Evolutionary conservation across 1,140 invertebrate species (phyloP), one percentile per base, ranked within the genome.

Genomic region (Eriocheir sinensis): DNA sequence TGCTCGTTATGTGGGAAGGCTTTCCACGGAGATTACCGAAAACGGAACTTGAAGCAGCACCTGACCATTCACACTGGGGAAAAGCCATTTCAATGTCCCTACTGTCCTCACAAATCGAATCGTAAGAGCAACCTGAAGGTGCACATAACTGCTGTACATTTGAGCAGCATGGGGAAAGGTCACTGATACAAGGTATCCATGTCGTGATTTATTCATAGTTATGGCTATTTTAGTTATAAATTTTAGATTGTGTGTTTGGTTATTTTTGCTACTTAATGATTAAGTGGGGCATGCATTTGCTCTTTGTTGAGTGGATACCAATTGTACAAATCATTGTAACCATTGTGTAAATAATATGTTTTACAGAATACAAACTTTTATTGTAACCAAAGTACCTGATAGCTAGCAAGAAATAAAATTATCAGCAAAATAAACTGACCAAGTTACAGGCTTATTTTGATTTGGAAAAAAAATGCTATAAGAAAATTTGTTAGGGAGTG

Each of bases 61-160:
- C 97, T 99, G 96, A 97, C 98, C 27, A 98, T 98, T 27, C 99
- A 99, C 97, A 99, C 98, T 96, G 98, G 98, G 93, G 98, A 99
- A 97, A 97, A 98, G 95, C 98, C 98, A 17, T 99, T 99, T 97
- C 97, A 98, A 95, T 99, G 98, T 97, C 97, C 98, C 89, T 97
- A 98, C 93, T 99, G 98, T 96, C 93, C 94, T 53, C 95, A 96
- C 93, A 95, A 95, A 83, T 95, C 95, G 9, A 96, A 96, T 93
- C 98, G 98, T 92, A 99, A 99, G 96, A 98, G 98, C 80, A 99
- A 99, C 97, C 89, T 96, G 72, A 96, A 96, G 83, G 93, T 96
- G 53, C 95, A 96, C 89, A 99, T 99, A 40, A 93, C 94, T 92
- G 94, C 90, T 86, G 93, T 96, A 53, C 95, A 96, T 72, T 89